Evolutionary conservation across 2,113 vertebrate species (phyloP).

Genomic region (Centropristis striata): DNA sequence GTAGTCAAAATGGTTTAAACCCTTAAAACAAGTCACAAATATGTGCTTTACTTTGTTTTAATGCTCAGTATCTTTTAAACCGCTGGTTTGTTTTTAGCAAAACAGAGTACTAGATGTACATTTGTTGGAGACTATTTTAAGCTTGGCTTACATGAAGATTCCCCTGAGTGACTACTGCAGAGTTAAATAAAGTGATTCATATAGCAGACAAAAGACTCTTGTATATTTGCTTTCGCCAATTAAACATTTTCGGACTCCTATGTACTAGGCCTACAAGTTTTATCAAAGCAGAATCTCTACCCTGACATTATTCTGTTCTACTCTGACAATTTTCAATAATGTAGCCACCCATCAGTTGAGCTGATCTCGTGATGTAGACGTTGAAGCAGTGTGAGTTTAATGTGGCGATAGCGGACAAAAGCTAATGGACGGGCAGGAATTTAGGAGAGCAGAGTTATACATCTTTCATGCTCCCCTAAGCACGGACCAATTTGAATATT

Average conservation of each 20-base stretch:
- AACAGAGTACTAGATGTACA: not conserved
- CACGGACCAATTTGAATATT: conserved; percentile 48
- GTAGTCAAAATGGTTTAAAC: no score
- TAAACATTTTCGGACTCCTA: not conserved
- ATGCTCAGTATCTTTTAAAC: not conserved
- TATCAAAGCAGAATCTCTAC: conserved; percentile 1
- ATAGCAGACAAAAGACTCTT: not conserved
- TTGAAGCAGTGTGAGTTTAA: conserved; percentile 37
- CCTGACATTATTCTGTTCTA: conserved; percentile 15
- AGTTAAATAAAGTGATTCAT: no score
- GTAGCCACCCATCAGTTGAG: conserved; percentile 19
- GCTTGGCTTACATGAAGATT: not conserved
- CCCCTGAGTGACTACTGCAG: not conserved
- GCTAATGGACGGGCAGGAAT: conserved; percentile 51
- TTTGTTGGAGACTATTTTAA: not conserved
- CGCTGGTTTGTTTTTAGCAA: not conserved
- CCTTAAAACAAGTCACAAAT: no score
- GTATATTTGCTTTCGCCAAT: not conserved
- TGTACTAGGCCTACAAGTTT: not conserved
- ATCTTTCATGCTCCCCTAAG: conserved; percentile 57
- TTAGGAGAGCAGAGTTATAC: conserved; percentile 38
- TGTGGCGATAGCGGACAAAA: conserved; percentile 34
- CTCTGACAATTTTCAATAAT: conserved; percentile 43
- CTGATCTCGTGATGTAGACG: conserved; percentile 39
- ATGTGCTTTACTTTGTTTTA: no score